A percentile compares a stretch with the other conserved stretches of the same genome.
phyloP scores from a whole-genome alignment of 2,888 invertebrate species.

The Dryomyza anilis region DNA sequence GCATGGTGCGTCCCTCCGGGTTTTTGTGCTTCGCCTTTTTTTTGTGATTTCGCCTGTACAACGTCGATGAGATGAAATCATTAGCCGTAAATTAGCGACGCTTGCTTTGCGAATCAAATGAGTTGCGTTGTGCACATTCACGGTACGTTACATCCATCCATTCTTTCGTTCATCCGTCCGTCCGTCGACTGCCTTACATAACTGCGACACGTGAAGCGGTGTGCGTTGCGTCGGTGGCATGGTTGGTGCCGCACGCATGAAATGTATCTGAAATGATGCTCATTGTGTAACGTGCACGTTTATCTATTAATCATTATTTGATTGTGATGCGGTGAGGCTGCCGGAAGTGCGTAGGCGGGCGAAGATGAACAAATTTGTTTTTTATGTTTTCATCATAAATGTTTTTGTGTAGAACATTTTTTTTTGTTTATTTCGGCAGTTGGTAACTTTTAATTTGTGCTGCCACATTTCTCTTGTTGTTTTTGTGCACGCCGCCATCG shows the following conservation, averaged over 20 bases:
- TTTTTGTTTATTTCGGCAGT: too few species aligned
- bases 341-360: neutral
- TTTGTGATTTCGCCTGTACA: neutral
- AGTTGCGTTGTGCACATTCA: neutral
- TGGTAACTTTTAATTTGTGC: slow-evolving; percentile 5
- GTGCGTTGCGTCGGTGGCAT: neutral
- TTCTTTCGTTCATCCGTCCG: too few species aligned
- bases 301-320: slow-evolving; percentile 18
- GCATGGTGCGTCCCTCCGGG: too few species aligned
- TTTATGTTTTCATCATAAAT: neutral
- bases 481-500: neutral
- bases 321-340: slow-evolving; percentile 15
- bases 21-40: neutral
- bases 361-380: neutral
- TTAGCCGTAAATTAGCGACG: slow-evolving; percentile 9
- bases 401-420: too few species aligned
- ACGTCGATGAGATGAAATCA: slow-evolving; percentile 18
- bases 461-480: neutral
- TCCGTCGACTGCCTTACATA: too few species aligned
- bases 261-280: neutral
- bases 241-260: neutral
- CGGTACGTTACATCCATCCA: too few species aligned
- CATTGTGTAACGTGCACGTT: slow-evolving; percentile 4
- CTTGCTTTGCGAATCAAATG: neutral
- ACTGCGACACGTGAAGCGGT: neutral